Percentiles rank a stretch among this genome's conserved stretches.
These are phyloP conservation scores for Narcine bancroftii DNA, from an alignment of 2,113 vertebrate species.

Conservation along the genomic window DNA sequence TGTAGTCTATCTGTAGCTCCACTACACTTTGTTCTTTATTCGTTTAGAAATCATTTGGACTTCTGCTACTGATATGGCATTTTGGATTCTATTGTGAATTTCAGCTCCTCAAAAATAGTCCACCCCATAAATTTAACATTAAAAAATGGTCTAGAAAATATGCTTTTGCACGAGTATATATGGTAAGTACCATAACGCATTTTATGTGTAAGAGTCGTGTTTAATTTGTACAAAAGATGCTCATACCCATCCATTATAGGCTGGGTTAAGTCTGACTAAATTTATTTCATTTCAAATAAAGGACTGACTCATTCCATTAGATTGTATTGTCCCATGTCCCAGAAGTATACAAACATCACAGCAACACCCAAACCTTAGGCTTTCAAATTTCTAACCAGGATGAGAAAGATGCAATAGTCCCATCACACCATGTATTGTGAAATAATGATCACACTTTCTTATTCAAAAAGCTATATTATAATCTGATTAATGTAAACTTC, in stretches of 20 bases:
- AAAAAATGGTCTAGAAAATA: no score
- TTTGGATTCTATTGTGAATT: no score
- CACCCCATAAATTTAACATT: no score
- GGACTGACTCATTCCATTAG: not conserved
- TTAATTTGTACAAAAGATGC: not conserved
- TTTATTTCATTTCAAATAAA: not conserved
- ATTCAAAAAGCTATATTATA: not conserved
- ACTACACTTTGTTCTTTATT: no score
- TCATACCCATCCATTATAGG: not conserved
- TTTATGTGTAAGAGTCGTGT: not conserved
- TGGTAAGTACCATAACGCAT: not conserved
- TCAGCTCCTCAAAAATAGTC: no score
- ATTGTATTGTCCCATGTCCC: not conserved
- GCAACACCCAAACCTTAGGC: not conserved
- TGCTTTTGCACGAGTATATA: no score
- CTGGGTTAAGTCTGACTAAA: not conserved
- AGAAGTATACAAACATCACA: not conserved
- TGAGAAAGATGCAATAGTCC: not conserved
- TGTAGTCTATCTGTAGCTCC: no score
- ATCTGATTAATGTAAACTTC: not conserved
- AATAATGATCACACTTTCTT: not conserved
- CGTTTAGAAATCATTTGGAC: no score
- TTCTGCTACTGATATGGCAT: no score
- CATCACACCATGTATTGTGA: slow-evolving; percentile 14
- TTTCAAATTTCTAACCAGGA: slow-evolving; percentile 3